A percentile compares a stretch with the other conserved stretches of the same genome.
Evolutionary conservation across 2,888 invertebrate genomes (phyloP).

Genomic region (Phymatocera aterrima): DNA sequence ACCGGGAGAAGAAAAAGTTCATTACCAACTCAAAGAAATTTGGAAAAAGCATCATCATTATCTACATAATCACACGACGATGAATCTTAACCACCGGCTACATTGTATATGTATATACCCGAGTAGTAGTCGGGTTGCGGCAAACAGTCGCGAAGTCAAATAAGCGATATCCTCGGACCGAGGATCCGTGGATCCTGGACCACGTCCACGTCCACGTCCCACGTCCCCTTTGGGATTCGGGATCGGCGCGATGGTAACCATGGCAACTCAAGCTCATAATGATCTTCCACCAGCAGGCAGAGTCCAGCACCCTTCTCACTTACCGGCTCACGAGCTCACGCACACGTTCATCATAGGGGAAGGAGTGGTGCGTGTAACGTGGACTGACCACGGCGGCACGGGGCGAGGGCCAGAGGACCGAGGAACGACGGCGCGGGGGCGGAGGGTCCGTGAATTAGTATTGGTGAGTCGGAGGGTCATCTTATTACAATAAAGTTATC

Average conservation of each 20-base stretch:
- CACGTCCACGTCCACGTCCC: conserved; percentile 28
- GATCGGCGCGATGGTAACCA: conserved; percentile 66
- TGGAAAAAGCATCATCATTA: too few species aligned
- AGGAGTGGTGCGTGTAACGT: conserved; percentile 2
- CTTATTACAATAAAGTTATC: conserved; percentile 71
- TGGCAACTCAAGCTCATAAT: conserved; percentile 73
- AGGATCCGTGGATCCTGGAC: conserved; percentile 29
- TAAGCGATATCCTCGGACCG: conserved; percentile 64
- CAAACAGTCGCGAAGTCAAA: conserved; percentile 70
- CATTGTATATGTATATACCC: too few species aligned
- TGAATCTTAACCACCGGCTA: not conserved
- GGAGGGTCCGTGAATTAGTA: conserved; percentile 52
- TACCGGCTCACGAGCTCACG: conserved; percentile 59
- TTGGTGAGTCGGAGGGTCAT: conserved; percentile 58
- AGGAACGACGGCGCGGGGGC: not conserved
- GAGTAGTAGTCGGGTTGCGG: conserved; percentile 48
- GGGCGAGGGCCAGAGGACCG: not conserved
- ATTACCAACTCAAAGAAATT: too few species aligned
- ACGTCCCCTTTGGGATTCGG: conserved; percentile 46
- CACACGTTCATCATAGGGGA: not conserved
- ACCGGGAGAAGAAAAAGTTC: too few species aligned
- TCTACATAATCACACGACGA: not conserved
- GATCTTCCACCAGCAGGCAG: conserved; percentile 69
- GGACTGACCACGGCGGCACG: conserved; percentile 25
- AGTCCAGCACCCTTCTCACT: conserved; percentile 70